Base-by-base conservation (phyloP, 1,140 invertebrate species). In the Drosophila kikkawai region DNA sequence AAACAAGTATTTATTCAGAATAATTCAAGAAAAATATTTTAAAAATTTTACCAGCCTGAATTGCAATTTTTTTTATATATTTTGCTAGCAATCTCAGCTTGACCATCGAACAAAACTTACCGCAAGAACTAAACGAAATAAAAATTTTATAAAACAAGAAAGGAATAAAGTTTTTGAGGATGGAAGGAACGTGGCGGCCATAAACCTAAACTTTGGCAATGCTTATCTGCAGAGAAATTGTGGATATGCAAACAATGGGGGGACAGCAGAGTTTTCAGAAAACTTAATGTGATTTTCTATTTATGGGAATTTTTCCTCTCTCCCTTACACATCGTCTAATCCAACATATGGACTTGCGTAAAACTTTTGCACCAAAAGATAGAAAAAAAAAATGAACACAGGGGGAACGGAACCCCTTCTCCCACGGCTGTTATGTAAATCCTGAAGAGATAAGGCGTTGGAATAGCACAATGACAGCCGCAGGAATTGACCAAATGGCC, bases 401-500 rank as follows among this genome's bases (percentile, higher is more conserved):
- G 13, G 55, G 7, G 7, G 29, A 17, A 32, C 68, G 7, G 29
- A 17, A 34, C 68, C 37, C 58, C 36, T 41, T 34, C 69, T 41
- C n/a, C 34, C 51, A 29, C 39, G 48, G 15, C 73, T 70, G 59
- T 74, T 90, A 91, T 91, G 86, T 91, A 91, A 91, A 91, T 91
- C 87, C 86, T 69, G 67, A 91, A 91, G 86, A 91, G 86, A 91
- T 91, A 91, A 91, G 86, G 86, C 86, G 86, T 77, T 60, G 86
- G 86, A 91, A 86, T 86, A 91, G 87, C 86, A 91, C 86, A 91
- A 91, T 91, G 86, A 91, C 86, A 91, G 86, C 86, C 86, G 86
- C 86, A 86, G 86, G 82, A 91, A 91, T 86, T 91, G 86, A 91
- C 86, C 86, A 91, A 85, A 88, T 84, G 84, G 73, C 80, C 80